Percentiles rank a stretch among this genome's conserved stretches.
phyloP scores from a whole-genome alignment of 2,888 invertebrate species.

The Bruchidius siliquastri region DNA sequence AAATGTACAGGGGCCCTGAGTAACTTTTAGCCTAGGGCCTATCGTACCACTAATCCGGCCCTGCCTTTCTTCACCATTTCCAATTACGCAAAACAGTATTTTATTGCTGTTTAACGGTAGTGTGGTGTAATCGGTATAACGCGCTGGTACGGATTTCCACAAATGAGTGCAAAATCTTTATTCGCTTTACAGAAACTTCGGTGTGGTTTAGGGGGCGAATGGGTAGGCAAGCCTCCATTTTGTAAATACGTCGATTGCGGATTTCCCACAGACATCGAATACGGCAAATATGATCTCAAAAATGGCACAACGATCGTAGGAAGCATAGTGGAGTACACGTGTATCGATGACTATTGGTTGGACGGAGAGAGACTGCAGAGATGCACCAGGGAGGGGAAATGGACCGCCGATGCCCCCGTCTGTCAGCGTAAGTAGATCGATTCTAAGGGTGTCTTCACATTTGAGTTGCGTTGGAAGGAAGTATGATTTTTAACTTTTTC shows the following conservation, averaged over 20 bases:
- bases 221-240: conserved; percentile 74
- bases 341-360: conserved; percentile 79
- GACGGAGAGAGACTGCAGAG: conserved; percentile 63
- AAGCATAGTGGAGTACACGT: conserved; percentile 73
- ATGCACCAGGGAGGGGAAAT: conserved; percentile 80
- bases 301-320: conserved; percentile 80
- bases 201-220: conserved; percentile 81
- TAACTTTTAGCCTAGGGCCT: no score
- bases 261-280: conserved; percentile 73
- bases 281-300: conserved; percentile 65
- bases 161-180: not conserved
- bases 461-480: no score
- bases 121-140: no score
- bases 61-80: no score
- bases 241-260: conserved; percentile 87
- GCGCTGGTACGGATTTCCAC: no score
- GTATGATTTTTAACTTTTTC: no score
- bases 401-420: conserved; percentile 81
- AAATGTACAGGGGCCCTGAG: no score
- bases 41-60: no score
- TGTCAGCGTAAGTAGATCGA: conserved; percentile 66
- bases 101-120: no score
- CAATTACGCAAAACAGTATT: no score
- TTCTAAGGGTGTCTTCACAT: not conserved
- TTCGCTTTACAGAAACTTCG: not conserved